A percentile compares a stretch with the other conserved stretches of the same genome.
phyloP scores from a whole-genome alignment of 2,113 vertebrate species.

The Morone saxatilis region DNA sequence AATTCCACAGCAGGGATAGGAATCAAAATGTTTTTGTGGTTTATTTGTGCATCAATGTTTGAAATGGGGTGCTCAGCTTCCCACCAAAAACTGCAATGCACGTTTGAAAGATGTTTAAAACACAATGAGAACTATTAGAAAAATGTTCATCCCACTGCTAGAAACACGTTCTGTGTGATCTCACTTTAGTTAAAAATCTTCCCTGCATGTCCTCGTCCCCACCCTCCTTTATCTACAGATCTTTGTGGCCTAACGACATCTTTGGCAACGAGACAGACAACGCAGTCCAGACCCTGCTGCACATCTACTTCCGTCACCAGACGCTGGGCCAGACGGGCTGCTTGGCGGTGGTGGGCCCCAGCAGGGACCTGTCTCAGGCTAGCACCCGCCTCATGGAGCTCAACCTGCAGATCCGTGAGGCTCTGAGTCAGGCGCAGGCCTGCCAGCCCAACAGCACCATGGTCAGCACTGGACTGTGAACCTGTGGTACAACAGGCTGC shows the following conservation, averaged over 20 bases:
- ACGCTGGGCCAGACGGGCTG: constrained; percentile 96
- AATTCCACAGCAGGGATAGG: neutral
- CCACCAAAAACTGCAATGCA: neutral
- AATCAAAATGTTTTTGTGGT: too few relatives aligned
- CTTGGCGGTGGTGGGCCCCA: constrained; percentile 93
- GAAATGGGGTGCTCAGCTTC: neutral
- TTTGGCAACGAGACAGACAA: constrained; percentile 93
- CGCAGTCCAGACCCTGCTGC: constrained; percentile 93
- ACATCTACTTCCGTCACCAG: constrained; percentile 98
- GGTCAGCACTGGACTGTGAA: constrained; percentile 92
- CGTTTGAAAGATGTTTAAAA: too few relatives aligned
- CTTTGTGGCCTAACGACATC: constrained; percentile 96
- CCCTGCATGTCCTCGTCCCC: neutral
- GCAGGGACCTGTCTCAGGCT: constrained; percentile 94
- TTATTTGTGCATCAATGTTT: neutral
- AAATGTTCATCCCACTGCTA: neutral
- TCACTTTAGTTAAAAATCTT: neutral
- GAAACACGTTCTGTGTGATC: neutral
- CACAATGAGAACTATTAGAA: neutral
- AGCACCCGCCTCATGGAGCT: constrained; percentile 96
- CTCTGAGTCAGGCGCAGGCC: constrained; percentile 90
- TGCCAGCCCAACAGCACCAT: constrained; percentile 78
- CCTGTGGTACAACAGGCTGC: constrained; percentile 25
- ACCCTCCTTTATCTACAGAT: constrained; percentile 77
- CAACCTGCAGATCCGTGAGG: constrained; percentile 96